These are phyloP conservation scores for Heliothis subflexa DNA, from an alignment of 1,140 invertebrate genomes.

Conservation along the genomic window DNA sequence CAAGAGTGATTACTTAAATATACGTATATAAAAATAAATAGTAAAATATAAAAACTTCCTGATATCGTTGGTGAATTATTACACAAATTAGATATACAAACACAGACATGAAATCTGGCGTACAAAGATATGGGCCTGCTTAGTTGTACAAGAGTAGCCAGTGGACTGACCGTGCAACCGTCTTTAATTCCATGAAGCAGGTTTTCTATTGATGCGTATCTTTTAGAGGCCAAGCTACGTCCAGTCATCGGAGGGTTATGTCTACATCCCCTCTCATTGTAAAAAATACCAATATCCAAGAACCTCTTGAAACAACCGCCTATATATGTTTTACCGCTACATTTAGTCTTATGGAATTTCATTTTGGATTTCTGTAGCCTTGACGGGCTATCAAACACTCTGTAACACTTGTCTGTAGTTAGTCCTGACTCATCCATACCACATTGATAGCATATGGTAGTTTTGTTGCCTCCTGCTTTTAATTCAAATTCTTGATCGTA, in stretches of 20 bases:
- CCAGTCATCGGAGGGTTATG: neutral
- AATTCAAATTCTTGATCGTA: neutral
- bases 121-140: conserved; percentile 9
- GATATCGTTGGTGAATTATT: conserved; percentile 29
- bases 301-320: conserved; percentile 30
- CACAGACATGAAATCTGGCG: conserved; percentile 34
- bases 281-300: conserved; percentile 19
- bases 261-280: conserved; percentile 30
- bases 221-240: neutral
- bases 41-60: conserved; percentile 5
- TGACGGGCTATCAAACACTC: neutral
- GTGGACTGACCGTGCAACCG: conserved; percentile 17
- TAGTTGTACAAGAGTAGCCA: neutral
- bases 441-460: conserved; percentile 2
- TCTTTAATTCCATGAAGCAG: neutral
- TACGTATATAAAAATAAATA: conserved; percentile 22
- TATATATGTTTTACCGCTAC: conserved; percentile 5
- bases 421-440: neutral
- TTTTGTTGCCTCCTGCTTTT: neutral
- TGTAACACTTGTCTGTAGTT: neutral
- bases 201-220: conserved; percentile 7
- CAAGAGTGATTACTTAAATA: conserved; percentile 22
- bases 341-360: neutral
- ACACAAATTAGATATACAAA: conserved; percentile 41
- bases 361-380: no score